Base-by-base conservation (phyloP, 2,888 invertebrate genomes). In the Willowsia nigromaculata region DNA sequence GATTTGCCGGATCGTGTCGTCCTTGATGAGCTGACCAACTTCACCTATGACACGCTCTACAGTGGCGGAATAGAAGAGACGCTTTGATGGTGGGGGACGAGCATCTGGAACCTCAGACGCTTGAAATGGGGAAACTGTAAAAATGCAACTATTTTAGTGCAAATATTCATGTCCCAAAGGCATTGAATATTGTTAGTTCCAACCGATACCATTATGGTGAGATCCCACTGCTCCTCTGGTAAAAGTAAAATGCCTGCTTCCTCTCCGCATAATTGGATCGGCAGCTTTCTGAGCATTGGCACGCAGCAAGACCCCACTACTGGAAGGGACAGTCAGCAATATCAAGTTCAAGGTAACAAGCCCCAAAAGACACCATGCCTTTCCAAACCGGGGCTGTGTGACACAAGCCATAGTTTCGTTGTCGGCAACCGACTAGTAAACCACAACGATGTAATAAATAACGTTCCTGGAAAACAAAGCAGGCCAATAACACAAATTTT, bases 1-100 rank as follows among this genome's bases (percentile, higher is more conserved):
- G n/a, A 92, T 91, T 88, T 91, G 91, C 11, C 91, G 47, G 9
- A 92, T 62, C 0, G 89, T 91, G 30, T 91, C 91, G 83, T 92
- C 92, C 7, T 78, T 56, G 43, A 92, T 92, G 13, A 86, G 53
- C 6, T 50, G 18, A 25, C 90, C 88, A 59, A 92, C 91, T 7
- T 88, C 65, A 13, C 37, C 37, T 30, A 92, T 92, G 9, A 89
- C 53, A 15, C 84, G 71, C 37, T 92, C 92, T 1, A 92, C 88
- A 5, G 90, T 89, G n/a, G 71, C n/a, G 30, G 91, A 91, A n/a
- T 82, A 84, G 40, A 89, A 92, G 0, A 86, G 53, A n/a, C 92
- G 53, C 22, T 91, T 83, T 0, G 50, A 11, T 18, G 84, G 59
- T 3, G 76, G 81, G 3, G 91, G 91, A 47, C 92, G 78, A 0